Evolutionary conservation across 2,113 vertebrate species (phyloP).

Genomic region (Neodontobutis hainanensis): DNA sequence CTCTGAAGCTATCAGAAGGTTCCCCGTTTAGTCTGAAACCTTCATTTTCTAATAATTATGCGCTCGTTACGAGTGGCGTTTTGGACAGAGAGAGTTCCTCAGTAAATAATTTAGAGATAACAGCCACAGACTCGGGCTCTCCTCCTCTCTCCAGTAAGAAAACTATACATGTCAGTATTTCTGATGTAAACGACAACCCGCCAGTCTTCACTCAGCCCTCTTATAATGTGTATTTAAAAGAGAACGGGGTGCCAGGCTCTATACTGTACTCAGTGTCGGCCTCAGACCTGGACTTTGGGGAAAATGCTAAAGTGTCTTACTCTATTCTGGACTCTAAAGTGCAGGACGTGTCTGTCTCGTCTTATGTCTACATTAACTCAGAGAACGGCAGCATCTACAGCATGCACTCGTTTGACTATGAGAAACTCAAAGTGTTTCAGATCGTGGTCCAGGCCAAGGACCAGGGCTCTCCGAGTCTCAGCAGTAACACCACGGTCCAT

Average conservation of each 20-base stretch:
- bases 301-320: constrained; percentile 81
- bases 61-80: constrained; percentile 79
- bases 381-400: constrained; percentile 83
- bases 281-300: constrained; percentile 82
- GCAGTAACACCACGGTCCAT: constrained; percentile 75
- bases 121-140: constrained; percentile 81
- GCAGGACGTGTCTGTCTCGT: constrained; percentile 78
- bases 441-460: constrained; percentile 82
- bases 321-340: constrained; percentile 79
- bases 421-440: constrained; percentile 82
- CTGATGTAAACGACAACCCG: constrained; percentile 89
- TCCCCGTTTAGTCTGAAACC: constrained; percentile 83
- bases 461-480: constrained; percentile 75
- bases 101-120: constrained; percentile 79
- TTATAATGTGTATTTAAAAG: constrained; percentile 84
- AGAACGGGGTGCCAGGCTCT: constrained; percentile 83
- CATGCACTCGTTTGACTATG: constrained; percentile 81
- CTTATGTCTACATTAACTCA: constrained; percentile 83
- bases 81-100: constrained; percentile 82
- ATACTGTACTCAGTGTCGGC: constrained; percentile 82
- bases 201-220: constrained; percentile 79
- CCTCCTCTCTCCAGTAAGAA: constrained; percentile 80
- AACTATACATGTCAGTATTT: constrained; percentile 79
- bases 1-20: constrained; percentile 70
- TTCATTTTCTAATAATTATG: constrained; percentile 89